Base-by-base conservation (phyloP, 2,888 invertebrate species). In the Tipula vernalis region DNA sequence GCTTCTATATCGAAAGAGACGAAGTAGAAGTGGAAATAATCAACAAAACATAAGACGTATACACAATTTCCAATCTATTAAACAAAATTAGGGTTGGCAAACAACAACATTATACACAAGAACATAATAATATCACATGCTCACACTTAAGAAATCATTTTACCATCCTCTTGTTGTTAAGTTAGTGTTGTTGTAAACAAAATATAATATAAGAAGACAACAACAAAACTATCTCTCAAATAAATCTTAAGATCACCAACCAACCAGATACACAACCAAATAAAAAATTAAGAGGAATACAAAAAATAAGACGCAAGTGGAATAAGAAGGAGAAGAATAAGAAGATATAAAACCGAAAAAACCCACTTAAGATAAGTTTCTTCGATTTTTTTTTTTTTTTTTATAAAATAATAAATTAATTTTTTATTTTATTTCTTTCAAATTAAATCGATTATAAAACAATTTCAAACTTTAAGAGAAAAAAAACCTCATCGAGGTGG, bases 321-420 rank as follows among this genome's bases (percentile, higher is more conserved):
- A 12, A 28, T 28, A 57, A 51, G 57, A 57, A 18, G 57, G 5
- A 28, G 28, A 71, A 18, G 10, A 71, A 71, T 28, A 18, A 28
- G 71, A 71, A 71, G 71, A 71, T 28, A 71, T 71, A 71, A 71
- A 71, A 71, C 71, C 71, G 71, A 71, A 71, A 71, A 71, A 71
- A 71, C 71, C 71, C 71, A 71, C 71, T 71, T 71, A 71, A 71
- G 71, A 71, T 71, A 71, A 71, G 71, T 71, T 71, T 71, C 71
- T 71, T 71, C 71, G 71, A 71, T 71, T 71, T 71, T 71, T 71
- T 71, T 28, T 71, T 28, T 71, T 2, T 71, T 57, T 57, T 28
- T 18, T 71, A 71, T 71, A 71, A 71, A 71, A 71, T 28, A 71
- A 71, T 71, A 71, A 71, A 71, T 71, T 71, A 71, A 71, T 71